Percentiles rank a stretch among this genome's conserved stretches.
These are phyloP conservation scores for Drosophila setifemur DNA, from an alignment of 1,140 invertebrate species.

Conservation along the genomic window DNA sequence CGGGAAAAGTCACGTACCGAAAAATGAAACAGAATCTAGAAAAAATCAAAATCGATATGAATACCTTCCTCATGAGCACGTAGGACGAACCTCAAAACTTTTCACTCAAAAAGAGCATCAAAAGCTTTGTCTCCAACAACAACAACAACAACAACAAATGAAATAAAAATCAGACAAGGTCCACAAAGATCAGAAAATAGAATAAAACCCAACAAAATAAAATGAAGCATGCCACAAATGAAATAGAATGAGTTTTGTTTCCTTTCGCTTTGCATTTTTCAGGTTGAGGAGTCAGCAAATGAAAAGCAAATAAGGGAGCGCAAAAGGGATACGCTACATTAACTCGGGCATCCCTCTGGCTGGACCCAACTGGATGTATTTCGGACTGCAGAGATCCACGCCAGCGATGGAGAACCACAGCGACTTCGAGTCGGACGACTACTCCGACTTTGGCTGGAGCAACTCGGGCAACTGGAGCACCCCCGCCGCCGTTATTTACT, in stretches of 20 bases:
- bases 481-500: conserved; percentile 44
- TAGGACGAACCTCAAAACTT: conserved; percentile 27
- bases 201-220: conserved; percentile 1
- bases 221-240: conserved; percentile 17
- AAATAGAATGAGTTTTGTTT: conserved; percentile 53
- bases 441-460: conserved; percentile 37
- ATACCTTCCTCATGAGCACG: conserved; percentile 10
- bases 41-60: conserved; percentile 37
- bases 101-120: conserved; percentile 46
- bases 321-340: conserved; percentile 61
- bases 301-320: conserved; percentile 59
- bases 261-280: conserved; percentile 38
- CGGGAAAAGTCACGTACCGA: conserved; percentile 25
- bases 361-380: conserved; percentile 1
- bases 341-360: conserved; percentile 26
- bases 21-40: conserved; percentile 53
- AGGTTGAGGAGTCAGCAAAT: conserved; percentile 56
- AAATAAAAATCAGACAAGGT: too few relatives aligned
- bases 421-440: conserved; percentile 40
- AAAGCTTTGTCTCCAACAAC: conserved; percentile 27
- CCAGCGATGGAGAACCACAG: conserved; percentile 31
- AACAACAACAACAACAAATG: conserved; percentile 10
- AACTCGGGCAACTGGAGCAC: conserved; percentile 71
- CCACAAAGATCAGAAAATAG: conserved; percentile 10
- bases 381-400: neutral